Percentiles rank a stretch among this genome's conserved stretches.
Conservation (phyloP, 2,888 invertebrate species). For the Eupithecia exiguata region DNA sequence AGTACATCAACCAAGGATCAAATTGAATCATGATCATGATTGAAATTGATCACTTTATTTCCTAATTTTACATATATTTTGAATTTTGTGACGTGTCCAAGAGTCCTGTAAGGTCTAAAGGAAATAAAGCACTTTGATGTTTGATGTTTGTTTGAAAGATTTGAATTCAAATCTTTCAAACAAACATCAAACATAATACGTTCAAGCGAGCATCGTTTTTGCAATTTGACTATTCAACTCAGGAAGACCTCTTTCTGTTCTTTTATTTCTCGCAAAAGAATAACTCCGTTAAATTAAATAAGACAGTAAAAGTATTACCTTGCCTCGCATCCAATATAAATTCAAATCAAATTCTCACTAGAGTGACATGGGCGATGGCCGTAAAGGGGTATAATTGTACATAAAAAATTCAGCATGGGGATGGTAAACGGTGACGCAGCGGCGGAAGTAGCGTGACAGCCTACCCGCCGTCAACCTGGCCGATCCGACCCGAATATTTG, state of each 20-base stretch:
- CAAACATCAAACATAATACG: too few relatives aligned
- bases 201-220: background rate
- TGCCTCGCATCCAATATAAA: constrained; percentile 6
- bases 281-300: background rate
- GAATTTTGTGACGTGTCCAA: too few relatives aligned
- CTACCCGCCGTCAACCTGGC: constrained; percentile 33
- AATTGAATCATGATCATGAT: too few relatives aligned
- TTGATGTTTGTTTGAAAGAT: too few relatives aligned
- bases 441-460: constrained; percentile 50
- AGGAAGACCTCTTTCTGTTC: background rate
- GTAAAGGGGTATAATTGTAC: constrained; percentile 67
- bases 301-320: background rate
- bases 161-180: background rate
- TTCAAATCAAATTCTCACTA: constrained; percentile 2
- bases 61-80: too few relatives aligned
- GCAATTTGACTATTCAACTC: background rate
- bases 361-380: constrained; percentile 32
- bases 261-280: background rate
- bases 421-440: constrained; percentile 50
- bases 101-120: too few relatives aligned
- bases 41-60: too few relatives aligned
- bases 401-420: constrained; percentile 74
- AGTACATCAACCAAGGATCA: background rate
- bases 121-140: too few relatives aligned
- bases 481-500: constrained; percentile 56